Evolutionary conservation across 1,140 invertebrate species (phyloP).

Genomic region (Zophobas atratus): DNA sequence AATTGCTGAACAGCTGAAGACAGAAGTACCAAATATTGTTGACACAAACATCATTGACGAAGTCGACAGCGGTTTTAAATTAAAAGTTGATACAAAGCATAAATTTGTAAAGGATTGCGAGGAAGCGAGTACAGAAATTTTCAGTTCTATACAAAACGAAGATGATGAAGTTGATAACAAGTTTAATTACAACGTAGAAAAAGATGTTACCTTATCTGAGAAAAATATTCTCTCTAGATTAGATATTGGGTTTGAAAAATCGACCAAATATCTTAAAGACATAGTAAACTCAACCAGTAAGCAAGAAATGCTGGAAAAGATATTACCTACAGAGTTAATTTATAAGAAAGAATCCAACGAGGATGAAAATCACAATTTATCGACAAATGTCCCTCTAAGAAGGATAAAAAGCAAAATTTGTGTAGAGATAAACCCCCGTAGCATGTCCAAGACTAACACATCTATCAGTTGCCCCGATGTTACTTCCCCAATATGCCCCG

Average conservation of each 20-base stretch:
- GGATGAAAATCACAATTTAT: conserved; percentile 8
- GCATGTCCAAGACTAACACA: neutral
- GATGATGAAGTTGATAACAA: conserved; percentile 8
- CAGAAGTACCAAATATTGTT: conserved; percentile 15
- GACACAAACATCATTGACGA: neutral
- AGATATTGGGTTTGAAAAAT: neutral
- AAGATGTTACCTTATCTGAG: neutral
- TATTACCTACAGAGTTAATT: conserved; percentile 6
- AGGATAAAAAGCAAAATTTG: conserved; percentile 8
- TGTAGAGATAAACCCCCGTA: conserved; percentile 11
- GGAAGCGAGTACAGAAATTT: neutral
- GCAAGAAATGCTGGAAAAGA: conserved; percentile 37
- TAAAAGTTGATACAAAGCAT: neutral
- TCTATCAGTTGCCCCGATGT: conserved; percentile 21
- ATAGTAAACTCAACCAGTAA: conserved; percentile 29
- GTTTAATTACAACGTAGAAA: neutral
- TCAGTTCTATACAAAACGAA: conserved; percentile 7
- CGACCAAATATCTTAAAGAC: conserved; percentile 18
- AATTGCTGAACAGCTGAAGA: conserved; percentile 11
- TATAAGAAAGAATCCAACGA: neutral
- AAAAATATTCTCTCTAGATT: neutral
- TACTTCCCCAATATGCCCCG: conserved; percentile 61
- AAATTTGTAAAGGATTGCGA: conserved; percentile 14
- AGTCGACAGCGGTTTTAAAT: neutral
- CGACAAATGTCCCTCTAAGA: conserved; percentile 9